Conservation (phyloP, 2,888 invertebrate species). For the Pseudococcus longispinus region DNA sequence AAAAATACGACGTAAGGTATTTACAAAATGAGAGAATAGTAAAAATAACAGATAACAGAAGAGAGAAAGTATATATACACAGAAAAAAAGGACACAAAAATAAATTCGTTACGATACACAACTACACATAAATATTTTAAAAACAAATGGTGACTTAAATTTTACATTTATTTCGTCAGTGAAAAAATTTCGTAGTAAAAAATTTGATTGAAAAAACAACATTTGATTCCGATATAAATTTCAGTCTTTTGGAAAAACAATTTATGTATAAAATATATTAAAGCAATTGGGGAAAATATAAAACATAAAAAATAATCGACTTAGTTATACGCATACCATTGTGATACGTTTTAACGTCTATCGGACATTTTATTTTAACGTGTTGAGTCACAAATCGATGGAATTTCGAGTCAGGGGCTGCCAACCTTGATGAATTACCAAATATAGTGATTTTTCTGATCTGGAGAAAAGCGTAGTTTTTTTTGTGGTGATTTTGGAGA, state of each 20-base stretch:
- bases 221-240: conserved; percentile 9
- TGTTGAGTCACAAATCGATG: neutral
- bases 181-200: neutral
- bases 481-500: no score
- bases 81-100: neutral
- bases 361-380: conserved; percentile 12
- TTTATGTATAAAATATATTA: neutral
- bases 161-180: neutral
- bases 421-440: no score
- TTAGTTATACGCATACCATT: neutral
- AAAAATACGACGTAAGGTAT: neutral
- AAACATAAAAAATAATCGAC: conserved; percentile 28
- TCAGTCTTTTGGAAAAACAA: conserved; percentile 23
- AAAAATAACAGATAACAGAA: conserved; percentile 44
- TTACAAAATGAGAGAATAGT: conserved; percentile 3
- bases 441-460: no score
- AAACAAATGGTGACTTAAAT: conserved; percentile 20
- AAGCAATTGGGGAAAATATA: neutral
- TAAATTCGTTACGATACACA: neutral
- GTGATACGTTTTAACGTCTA: neutral
- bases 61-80: conserved; percentile 31
- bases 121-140: neutral
- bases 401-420: neutral
- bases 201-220: neutral
- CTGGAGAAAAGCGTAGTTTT: no score